Base-by-base conservation (phyloP, 2,113 vertebrate species). In the Anguilla japonica region DNA sequence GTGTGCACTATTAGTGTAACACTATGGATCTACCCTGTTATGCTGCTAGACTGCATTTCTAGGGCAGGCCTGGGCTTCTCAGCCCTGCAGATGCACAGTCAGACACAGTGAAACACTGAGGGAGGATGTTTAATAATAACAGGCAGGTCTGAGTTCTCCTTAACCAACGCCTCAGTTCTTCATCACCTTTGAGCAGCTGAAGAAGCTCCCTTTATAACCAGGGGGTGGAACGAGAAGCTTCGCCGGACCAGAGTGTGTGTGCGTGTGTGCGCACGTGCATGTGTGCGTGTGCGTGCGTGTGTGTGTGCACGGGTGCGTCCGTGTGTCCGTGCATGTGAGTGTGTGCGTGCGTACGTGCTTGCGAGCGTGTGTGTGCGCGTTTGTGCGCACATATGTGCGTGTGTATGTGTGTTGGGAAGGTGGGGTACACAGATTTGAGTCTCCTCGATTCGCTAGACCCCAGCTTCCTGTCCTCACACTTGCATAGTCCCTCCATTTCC, bases 101-200 rank as follows among this genome's bases (percentile, higher is more conserved):
- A 8, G 43, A 46, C 43, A 46, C 43, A 46, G 8, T 46, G 43
- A 53, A 11, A 53, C 9, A 11, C 50, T 13, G 8, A 9, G 50
- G 50, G 50, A 53, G 50, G 11, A 5, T 5, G 60, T 22, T 67
- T 67, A 26, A 67, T 26, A 26, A 13, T 7, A 75, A 9, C n/a
- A 1, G 20, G 41, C 7, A 81, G 43, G 34, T 20, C 16, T 0
- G n/a, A 40, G 29, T 57, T 34, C 2, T n/a, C 96, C 97, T 95
- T 96, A 91, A 98, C 95, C 0, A 15, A 8, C 34, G 1, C 3
- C 71, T 88, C 96, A 99, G 98, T 99, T 99, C 96, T 99, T 99
- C 96, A 99, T 99, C 93, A 99, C 98, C 0, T 99, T 97, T 0
- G 98, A 99, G 94, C 98, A 99, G 95, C 88, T 99, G 93, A 98